Evolutionary conservation across 92 coral and sea anemone genomes (phyloP).

Genomic region (Palythoa grandiflora): DNA sequence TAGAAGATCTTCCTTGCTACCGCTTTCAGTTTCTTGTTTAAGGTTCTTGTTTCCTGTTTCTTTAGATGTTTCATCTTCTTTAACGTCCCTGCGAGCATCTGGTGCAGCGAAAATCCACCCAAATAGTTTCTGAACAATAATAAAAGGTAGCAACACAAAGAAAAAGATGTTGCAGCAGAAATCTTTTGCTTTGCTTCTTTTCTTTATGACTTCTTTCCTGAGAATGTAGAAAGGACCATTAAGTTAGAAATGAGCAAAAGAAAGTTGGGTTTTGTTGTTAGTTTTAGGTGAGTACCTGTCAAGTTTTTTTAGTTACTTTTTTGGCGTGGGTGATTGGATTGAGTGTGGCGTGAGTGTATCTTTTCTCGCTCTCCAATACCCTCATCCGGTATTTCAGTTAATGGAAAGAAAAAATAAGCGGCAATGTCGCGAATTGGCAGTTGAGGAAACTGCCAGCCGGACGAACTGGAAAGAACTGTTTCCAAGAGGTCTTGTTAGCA

Average conservation of each 20-base stretch:
- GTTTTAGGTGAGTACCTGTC: background rate
- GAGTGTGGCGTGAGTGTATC: too few relatives aligned
- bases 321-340: background rate
- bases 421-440: too few relatives aligned
- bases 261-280: background rate
- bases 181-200: constrained; percentile 83
- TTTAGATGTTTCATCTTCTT: constrained; percentile 2
- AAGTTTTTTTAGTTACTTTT: background rate
- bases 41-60: background rate
- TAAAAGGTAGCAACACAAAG: constrained; percentile 78
- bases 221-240: background rate
- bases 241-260: background rate
- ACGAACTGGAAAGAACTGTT: too few relatives aligned
- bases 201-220: constrained; percentile 88
- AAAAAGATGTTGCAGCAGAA: constrained; percentile 84
- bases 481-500: too few relatives aligned
- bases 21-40: background rate
- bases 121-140: constrained; percentile 57
- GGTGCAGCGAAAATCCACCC: constrained; percentile 53
- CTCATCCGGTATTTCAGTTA: too few relatives aligned
- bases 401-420: too few relatives aligned
- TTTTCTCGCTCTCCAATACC: too few relatives aligned
- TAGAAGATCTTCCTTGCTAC: background rate
- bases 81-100: background rate
- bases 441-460: too few relatives aligned